Percentiles rank a stretch among this genome's conserved stretches.
These are phyloP conservation scores for Tragelaphus strepsiceros DNA, from an alignment of 2,113 vertebrate genomes.

Conservation along the genomic window DNA sequence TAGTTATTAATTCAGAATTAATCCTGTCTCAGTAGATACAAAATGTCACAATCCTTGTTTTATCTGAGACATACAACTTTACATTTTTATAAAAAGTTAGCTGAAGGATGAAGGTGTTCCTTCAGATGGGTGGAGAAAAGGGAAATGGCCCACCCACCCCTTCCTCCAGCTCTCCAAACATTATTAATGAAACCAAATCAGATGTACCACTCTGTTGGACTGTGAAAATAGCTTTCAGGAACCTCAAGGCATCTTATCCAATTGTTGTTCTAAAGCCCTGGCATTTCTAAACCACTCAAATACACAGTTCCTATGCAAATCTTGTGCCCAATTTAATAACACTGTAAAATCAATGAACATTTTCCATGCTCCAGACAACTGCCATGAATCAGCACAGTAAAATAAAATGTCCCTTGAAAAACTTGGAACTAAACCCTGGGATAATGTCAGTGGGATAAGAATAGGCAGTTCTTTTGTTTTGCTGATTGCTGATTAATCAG, in stretches of 20 bases:
- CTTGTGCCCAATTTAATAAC: background rate
- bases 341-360: background rate
- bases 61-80: background rate
- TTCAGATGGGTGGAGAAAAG: background rate
- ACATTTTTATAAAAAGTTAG: background rate
- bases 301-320: background rate
- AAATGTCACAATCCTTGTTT: background rate
- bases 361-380: background rate
- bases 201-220: background rate
- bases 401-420: background rate
- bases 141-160: background rate
- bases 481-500: background rate
- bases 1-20: conserved; percentile 3
- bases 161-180: background rate
- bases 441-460: background rate
- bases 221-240: background rate
- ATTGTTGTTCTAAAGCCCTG: background rate
- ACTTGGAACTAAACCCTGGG: background rate
- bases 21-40: background rate
- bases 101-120: background rate
- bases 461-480: background rate
- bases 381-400: background rate
- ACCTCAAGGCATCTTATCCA: background rate
- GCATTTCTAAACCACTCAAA: conserved; percentile 1
- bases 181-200: background rate